phyloP scores from a whole-genome alignment of 1,140 invertebrate genomes.

The Homalodisca vitripennis region DNA sequence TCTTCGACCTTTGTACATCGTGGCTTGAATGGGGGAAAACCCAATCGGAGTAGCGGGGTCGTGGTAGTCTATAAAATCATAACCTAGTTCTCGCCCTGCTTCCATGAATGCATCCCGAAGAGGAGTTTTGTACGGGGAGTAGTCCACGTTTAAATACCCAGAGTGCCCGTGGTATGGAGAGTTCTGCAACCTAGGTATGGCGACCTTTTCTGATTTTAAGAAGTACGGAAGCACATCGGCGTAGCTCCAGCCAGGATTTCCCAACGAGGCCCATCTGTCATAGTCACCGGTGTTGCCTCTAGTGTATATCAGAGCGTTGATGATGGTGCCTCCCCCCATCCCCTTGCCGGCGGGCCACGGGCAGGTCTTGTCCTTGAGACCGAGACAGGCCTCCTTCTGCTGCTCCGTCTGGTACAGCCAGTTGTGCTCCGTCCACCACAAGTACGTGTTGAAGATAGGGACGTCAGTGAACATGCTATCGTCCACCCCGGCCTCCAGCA shows the following conservation, averaged over 20 bases:
- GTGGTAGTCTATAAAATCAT: constrained; percentile 54
- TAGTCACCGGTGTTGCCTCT: constrained; percentile 75
- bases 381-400: constrained; percentile 59
- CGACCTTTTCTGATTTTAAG: constrained; percentile 48
- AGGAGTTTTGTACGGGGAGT: constrained; percentile 38
- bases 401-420: constrained; percentile 68
- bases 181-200: constrained; percentile 43
- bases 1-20: constrained; percentile 50
- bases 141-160: constrained; percentile 41
- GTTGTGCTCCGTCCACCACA: constrained; percentile 57
- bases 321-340: constrained; percentile 71
- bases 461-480: constrained; percentile 67
- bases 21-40: constrained; percentile 46
- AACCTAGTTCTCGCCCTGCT: constrained; percentile 53
- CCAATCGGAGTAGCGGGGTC: constrained; percentile 50
- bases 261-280: constrained; percentile 69
- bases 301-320: constrained; percentile 89
- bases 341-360: constrained; percentile 60
- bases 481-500: constrained; percentile 65
- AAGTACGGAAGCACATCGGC: constrained; percentile 64
- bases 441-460: constrained; percentile 52
- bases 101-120: constrained; percentile 51
- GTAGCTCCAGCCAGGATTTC: constrained; percentile 60
- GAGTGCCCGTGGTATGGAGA: constrained; percentile 48
- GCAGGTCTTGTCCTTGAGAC: constrained; percentile 52